Conservation (phyloP, 2,888 invertebrate genomes). For the Diadromus collaris region DNA sequence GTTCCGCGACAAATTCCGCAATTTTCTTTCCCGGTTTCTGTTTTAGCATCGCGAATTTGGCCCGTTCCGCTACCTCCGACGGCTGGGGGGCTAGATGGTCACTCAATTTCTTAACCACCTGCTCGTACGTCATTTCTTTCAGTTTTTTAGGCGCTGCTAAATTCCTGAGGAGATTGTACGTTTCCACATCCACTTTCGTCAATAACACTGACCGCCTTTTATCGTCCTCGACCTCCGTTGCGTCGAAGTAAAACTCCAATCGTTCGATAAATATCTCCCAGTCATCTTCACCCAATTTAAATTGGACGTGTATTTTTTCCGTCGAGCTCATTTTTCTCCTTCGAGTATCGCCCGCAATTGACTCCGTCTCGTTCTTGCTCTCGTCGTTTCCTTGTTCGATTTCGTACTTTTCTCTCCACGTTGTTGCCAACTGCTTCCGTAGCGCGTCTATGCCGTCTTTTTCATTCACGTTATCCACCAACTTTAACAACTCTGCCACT, state of each 20-base stretch:
- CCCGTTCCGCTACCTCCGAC: slow-evolving; percentile 21
- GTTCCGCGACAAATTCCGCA: slow-evolving; percentile 20
- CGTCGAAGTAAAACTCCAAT: slow-evolving; percentile 24
- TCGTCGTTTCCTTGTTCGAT: no score
- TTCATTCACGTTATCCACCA: neutral
- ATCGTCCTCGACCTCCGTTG: slow-evolving; percentile 1
- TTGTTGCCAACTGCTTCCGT: slow-evolving; percentile 21
- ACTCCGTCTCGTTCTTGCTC: neutral
- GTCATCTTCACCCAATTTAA: slow-evolving; percentile 23
- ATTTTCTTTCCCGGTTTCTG: slow-evolving; percentile 15
- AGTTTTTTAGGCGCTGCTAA: slow-evolving; percentile 16
- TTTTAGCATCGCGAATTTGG: slow-evolving; percentile 4
- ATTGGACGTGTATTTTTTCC: slow-evolving; percentile 13
- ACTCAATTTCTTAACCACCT: slow-evolving; percentile 7
- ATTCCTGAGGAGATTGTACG: slow-evolving; percentile 14
- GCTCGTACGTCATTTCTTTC: slow-evolving; percentile 12
- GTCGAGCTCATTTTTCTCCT: slow-evolving; percentile 12
- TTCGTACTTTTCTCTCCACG: slow-evolving; percentile 6
- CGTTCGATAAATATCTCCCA: slow-evolving; percentile 20
- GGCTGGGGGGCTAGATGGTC: slow-evolving; percentile 15
- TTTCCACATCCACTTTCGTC: slow-evolving; percentile 19
- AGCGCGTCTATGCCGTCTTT: slow-evolving; percentile 5
- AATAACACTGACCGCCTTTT: slow-evolving; percentile 6
- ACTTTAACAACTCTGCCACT: neutral
- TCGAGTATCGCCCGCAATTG: no score